Conservation (phyloP, 2,113 vertebrate species). For the Serinus canaria region DNA sequence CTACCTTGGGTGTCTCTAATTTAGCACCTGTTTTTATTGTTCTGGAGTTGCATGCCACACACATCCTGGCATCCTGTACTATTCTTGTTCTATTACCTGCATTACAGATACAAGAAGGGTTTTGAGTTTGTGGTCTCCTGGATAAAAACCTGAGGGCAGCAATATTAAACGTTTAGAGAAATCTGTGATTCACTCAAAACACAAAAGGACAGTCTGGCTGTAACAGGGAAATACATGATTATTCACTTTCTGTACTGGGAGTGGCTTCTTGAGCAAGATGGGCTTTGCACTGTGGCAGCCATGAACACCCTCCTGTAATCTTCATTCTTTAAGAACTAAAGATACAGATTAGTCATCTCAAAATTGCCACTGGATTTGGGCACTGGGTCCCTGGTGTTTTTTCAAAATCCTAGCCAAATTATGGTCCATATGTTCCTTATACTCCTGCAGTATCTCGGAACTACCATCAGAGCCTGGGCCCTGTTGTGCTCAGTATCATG, state of each 20-base stretch:
- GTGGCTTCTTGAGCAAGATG: not conserved
- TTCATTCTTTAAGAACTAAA: not conserved
- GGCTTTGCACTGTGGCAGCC: not conserved
- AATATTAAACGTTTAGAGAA: not conserved
- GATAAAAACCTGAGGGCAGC: not conserved
- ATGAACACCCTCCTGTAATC: not conserved
- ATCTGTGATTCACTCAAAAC: not conserved
- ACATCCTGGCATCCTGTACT: not conserved
- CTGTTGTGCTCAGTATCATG: not conserved
- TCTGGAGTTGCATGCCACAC: not conserved
- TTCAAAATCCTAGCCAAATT: not conserved
- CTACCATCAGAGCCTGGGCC: not conserved
- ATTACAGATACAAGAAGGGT: not conserved
- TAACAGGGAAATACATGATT: not conserved
- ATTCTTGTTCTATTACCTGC: not conserved
- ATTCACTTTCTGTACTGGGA: not conserved
- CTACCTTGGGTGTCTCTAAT: not conserved
- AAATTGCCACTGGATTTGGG: not conserved
- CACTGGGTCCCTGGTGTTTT: not conserved
- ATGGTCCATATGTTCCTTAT: not conserved
- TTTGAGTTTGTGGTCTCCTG: not conserved
- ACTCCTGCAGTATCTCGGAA: not conserved
- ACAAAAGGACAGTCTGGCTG: not conserved
- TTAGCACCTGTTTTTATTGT: not conserved
- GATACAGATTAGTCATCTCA: not conserved